phyloP scores from a whole-genome alignment of 2,888 invertebrate genomes.

The Agrochola litura region DNA sequence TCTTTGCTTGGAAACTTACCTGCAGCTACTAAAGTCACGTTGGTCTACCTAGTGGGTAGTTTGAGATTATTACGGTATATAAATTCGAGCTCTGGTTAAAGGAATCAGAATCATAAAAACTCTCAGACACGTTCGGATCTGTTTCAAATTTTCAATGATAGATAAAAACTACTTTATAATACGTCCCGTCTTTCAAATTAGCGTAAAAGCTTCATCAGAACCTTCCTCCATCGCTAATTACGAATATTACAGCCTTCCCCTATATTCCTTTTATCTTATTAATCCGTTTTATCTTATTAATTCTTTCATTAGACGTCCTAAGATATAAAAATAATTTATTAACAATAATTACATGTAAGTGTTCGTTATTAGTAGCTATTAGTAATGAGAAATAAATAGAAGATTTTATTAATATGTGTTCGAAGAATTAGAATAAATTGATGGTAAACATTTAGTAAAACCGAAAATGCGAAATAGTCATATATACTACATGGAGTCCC shows the following conservation, averaged over 20 bases:
- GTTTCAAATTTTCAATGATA: constrained; percentile 9
- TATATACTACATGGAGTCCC: not conserved
- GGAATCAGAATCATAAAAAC: not conserved
- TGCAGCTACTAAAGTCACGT: constrained; percentile 1
- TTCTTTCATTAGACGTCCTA: constrained; percentile 3
- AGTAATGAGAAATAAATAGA: not conserved
- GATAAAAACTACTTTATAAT: constrained; percentile 7
- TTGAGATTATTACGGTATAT: not conserved
- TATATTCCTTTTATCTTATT: constrained; percentile 33
- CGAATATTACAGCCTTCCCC: constrained; percentile 20
- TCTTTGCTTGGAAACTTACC: constrained; percentile 22
- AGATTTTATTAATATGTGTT: not conserved
- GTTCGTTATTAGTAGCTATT: not conserved
- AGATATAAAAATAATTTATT: constrained; percentile 10
- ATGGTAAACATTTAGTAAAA: not conserved
- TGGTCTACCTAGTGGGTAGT: constrained; percentile 8
- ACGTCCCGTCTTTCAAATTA: constrained; percentile 20
- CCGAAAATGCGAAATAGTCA: not conserved
- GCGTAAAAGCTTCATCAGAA: constrained; percentile 17
- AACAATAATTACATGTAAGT: not conserved
- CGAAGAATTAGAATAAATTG: not conserved
- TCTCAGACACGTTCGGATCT: not conserved
- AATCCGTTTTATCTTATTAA: constrained; percentile 39
- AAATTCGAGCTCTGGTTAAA: not conserved
- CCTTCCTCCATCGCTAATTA: constrained; percentile 15